A percentile compares a stretch with the other conserved stretches of the same genome.
These are phyloP conservation scores for Mirounga angustirostris DNA, from an alignment of 2,113 vertebrate species.

Conservation along the genomic window DNA sequence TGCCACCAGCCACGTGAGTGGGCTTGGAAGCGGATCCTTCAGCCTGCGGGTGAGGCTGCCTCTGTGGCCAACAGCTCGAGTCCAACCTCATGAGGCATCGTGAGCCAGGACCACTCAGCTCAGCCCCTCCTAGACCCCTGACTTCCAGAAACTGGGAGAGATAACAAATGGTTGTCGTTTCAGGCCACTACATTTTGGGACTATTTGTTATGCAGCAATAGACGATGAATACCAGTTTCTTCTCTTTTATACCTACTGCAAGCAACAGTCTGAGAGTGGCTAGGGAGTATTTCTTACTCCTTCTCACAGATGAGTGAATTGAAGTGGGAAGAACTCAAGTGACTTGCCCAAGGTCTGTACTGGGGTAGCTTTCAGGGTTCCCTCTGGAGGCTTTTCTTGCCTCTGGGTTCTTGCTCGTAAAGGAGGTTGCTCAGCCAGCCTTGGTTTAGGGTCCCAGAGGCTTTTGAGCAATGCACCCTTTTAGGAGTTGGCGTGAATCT, in stretches of 20 bases:
- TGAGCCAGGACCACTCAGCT: not conserved
- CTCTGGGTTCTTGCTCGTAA: not conserved
- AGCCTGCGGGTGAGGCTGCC: not conserved
- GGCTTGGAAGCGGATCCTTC: not conserved
- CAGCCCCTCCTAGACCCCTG: not conserved
- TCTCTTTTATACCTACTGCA: not conserved
- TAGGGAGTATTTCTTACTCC: not conserved
- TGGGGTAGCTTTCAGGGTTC: not conserved
- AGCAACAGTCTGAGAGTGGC: not conserved
- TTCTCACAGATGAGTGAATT: not conserved
- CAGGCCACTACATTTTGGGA: not conserved
- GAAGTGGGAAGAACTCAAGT: not conserved
- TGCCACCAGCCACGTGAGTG: accelerated
- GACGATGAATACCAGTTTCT: not conserved
- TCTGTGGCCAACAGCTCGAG: not conserved
- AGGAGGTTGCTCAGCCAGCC: not conserved
- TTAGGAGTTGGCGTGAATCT: not conserved
- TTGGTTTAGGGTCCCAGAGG: not conserved
- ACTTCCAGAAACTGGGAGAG: not conserved
- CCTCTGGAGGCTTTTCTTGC: not conserved
- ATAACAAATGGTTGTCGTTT: not conserved
- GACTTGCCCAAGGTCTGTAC: not conserved
- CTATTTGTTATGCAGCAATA: not conserved
- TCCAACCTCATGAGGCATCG: not conserved
- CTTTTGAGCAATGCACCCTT: not conserved